These are phyloP conservation scores for Rhabdornis inornatus DNA, from an alignment of 2,113 vertebrate genomes.

Conservation along the genomic window DNA sequence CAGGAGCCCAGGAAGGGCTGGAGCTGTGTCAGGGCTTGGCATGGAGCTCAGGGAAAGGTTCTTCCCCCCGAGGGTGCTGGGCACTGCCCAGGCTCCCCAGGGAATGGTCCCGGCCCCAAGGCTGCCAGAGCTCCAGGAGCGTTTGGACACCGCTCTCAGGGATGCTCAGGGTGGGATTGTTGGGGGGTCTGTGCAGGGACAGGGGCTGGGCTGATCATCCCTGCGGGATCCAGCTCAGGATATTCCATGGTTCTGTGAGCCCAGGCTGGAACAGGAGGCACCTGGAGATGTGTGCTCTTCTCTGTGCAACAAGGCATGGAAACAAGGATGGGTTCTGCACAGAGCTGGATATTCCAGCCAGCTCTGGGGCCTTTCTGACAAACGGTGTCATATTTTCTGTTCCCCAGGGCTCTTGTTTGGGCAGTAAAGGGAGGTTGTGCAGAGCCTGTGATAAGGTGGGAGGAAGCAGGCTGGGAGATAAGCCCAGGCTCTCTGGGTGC, in stretches of 20 bases:
- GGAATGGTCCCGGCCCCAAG: not conserved
- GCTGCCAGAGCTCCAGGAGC: not conserved
- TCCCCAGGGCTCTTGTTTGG: not conserved
- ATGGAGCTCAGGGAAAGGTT: too few relatives aligned
- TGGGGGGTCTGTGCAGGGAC: not conserved
- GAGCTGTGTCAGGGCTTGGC: too few relatives aligned
- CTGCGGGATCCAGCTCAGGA: fast-evolving
- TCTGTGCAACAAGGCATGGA: not conserved
- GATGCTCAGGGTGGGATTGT: not conserved
- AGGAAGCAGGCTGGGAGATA: not conserved
- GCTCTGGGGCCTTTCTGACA: not conserved
- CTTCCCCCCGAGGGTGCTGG: too few relatives aligned
- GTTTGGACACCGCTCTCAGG: not conserved
- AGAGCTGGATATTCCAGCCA: not conserved
- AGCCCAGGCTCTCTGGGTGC: not conserved
- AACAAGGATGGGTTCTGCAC: not conserved
- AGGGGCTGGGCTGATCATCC: fast-evolving
- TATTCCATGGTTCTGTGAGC: not conserved
- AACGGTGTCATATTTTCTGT: not conserved
- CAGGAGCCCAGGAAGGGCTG: too few relatives aligned
- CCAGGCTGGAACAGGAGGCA: not conserved
- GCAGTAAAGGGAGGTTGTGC: not conserved
- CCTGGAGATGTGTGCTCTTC: not conserved
- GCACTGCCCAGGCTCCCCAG: too few relatives aligned
- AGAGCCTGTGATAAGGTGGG: not conserved